Conservation (phyloP, 2,888 invertebrate species). For the Leptarthrus brevirostris region DNA sequence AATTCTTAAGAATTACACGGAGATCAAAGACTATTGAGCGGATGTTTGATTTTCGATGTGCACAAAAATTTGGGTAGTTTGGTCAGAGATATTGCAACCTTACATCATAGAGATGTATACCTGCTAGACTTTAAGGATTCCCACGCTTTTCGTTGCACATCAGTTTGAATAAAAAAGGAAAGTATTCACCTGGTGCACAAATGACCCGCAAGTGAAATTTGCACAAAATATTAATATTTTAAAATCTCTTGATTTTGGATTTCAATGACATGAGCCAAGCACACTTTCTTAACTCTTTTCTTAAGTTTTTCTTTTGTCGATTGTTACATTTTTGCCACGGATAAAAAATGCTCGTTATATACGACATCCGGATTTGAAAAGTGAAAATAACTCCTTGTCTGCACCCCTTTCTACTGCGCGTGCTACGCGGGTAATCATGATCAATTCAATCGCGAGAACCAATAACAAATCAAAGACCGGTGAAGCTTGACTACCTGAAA, state of each 20-base stretch:
- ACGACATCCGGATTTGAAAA: conserved; percentile 35
- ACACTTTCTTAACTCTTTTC: conserved; percentile 52
- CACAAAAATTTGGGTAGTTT: conserved; percentile 15
- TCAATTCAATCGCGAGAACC: conserved; percentile 40
- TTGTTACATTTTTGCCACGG: background rate
- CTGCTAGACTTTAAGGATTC: conserved; percentile 16
- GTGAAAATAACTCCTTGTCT: conserved; percentile 22
- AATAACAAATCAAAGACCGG: conserved; percentile 30
- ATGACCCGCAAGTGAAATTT: background rate
- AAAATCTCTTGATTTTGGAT: background rate
- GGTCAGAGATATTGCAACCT: conserved; percentile 27
- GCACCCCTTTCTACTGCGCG: conserved; percentile 5
- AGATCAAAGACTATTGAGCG: conserved; percentile 8
- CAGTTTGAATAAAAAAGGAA: background rate
- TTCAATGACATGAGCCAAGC: conserved; percentile 49
- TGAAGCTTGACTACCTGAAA: conserved; percentile 31
- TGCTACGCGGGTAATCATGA: conserved; percentile 22
- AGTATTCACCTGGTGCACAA: conserved; percentile 11
- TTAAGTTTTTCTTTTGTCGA: conserved; percentile 12
- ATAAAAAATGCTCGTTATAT: conserved; percentile 9
- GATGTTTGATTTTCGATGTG: conserved; percentile 32
- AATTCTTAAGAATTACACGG: conserved; percentile 36
- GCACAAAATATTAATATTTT: background rate
- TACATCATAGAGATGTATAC: conserved; percentile 8
- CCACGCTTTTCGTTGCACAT: conserved; percentile 17